phyloP scores from a whole-genome alignment of 2,113 vertebrate species.

The Nothobranchius furzeri region DNA sequence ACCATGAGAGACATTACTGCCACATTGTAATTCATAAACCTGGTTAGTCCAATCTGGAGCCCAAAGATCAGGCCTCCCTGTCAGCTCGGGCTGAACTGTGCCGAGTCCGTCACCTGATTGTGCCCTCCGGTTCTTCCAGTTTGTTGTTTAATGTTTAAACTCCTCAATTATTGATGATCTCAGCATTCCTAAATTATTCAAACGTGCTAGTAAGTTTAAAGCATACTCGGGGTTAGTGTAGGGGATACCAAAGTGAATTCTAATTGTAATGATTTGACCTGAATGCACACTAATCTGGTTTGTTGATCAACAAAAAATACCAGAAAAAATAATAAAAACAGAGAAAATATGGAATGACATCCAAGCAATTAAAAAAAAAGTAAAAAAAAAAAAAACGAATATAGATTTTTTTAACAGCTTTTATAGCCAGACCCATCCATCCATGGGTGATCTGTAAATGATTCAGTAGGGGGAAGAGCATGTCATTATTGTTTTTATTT shows the following conservation, averaged over 20 bases:
- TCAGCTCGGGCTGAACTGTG: conserved; percentile 29
- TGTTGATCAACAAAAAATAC: not conserved
- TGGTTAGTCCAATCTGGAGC: conserved; percentile 39
- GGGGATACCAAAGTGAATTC: conserved; percentile 52
- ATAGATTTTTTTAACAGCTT: no score
- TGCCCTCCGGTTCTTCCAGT: conserved; percentile 52
- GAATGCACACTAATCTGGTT: conserved; percentile 13
- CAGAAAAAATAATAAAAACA: no score
- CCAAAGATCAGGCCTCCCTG: conserved; percentile 36
- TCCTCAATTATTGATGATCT: conserved; percentile 74
- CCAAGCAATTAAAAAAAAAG: no score
- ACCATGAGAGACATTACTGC: conserved; percentile 32
- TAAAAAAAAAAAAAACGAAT: no score
- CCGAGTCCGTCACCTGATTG: conserved; percentile 33
- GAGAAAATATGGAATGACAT: no score
- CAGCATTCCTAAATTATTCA: conserved; percentile 71
- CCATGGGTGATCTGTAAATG: no score
- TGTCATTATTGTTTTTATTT: no score
- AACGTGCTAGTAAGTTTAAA: conserved; percentile 63
- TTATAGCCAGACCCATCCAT: no score
- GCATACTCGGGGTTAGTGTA: conserved; percentile 55
- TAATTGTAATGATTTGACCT: conserved; percentile 64
- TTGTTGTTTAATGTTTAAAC: conserved; percentile 73
- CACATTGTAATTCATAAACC: conserved; percentile 36
- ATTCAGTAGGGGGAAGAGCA: no score